Evolutionary conservation across 2,888 invertebrate genomes (phyloP).

Genomic region (Microctonus brassicae): DNA sequence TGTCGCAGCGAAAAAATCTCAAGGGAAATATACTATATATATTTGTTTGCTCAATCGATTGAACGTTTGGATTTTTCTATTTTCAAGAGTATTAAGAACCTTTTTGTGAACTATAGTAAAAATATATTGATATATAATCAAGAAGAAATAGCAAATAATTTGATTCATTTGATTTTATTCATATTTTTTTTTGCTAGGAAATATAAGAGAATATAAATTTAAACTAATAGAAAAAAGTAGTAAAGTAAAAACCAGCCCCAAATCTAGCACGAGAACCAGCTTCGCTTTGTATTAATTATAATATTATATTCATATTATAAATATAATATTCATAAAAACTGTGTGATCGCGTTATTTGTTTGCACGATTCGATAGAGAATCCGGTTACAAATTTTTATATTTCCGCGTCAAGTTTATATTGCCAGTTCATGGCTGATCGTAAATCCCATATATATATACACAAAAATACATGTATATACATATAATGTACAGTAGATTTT

Average conservation of each 20-base stretch:
- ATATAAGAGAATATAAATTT: no score
- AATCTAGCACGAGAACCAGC: no score
- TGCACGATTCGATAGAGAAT: constrained; percentile 52
- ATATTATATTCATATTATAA: not conserved
- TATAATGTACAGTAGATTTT: no score
- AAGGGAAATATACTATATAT: not conserved
- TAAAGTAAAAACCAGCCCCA: no score
- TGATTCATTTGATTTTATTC: no score
- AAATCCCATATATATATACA: constrained; percentile 31
- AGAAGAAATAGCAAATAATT: no score
- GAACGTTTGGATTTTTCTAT: constrained; percentile 50
- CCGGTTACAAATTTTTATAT: constrained; percentile 62
- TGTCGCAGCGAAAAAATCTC: constrained; percentile 14
- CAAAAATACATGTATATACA: not conserved
- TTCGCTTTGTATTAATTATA: no score
- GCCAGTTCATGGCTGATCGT: constrained; percentile 43
- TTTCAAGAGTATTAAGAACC: constrained; percentile 42
- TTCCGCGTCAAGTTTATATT: constrained; percentile 55
- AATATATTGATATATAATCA: no score
- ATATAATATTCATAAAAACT: not conserved
- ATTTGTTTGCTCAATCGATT: constrained; percentile 6
- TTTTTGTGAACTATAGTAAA: no score
- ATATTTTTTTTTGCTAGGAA: no score
- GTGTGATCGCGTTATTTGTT: constrained; percentile 38
- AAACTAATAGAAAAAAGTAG: no score